Base-by-base conservation (phyloP, 2,888 invertebrate species). In the Aethes cnicana region DNA sequence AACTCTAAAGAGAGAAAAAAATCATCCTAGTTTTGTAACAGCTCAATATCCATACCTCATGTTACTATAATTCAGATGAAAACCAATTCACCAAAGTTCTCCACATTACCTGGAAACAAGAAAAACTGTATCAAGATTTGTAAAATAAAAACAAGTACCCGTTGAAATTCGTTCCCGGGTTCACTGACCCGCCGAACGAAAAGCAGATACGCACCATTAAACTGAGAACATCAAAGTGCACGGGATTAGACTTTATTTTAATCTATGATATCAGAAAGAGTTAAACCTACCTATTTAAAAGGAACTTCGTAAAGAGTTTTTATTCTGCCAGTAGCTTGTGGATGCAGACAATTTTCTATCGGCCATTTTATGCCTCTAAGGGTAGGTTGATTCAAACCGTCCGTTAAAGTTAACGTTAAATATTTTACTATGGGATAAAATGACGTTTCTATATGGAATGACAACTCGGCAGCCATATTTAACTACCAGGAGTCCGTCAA, bases 131-230 rank as follows among this genome's bases (percentile, higher is more conserved):
- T 64, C 59, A 66, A 63, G 62, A 64, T 60, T 62, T 30, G 26
- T 32, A 36, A 37, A 42, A 33, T 21, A 7, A 17, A 36, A 26
- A 43, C 32, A 21, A 35, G 23, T 47, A 50, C 50, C 53, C 37
- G 43, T 52, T 47, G 42, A 56, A 57, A 55, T 59, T 42, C 48
- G 53, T 37, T 56, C 47, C 32, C 44, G 47, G 39, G 48, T 32
- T 41, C 72, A 67, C 60, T 55, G 72, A 66, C 61, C 76, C 52
- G 52, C 62, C 63, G 62, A 68, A 79, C 72, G 71, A 69, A 76
- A 76, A 77, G 64, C 79, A 81, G 77, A 80, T 64, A 55, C 64
- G 61, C 56, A 33, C 52, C 61, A 61, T 64, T 61, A 64, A 58
- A 59, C 59, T 48, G 52, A 49, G 59, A 55, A 62, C 67, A 66